Conservation (phyloP, 2,888 invertebrate genomes). For the Trachelus tabidus region DNA sequence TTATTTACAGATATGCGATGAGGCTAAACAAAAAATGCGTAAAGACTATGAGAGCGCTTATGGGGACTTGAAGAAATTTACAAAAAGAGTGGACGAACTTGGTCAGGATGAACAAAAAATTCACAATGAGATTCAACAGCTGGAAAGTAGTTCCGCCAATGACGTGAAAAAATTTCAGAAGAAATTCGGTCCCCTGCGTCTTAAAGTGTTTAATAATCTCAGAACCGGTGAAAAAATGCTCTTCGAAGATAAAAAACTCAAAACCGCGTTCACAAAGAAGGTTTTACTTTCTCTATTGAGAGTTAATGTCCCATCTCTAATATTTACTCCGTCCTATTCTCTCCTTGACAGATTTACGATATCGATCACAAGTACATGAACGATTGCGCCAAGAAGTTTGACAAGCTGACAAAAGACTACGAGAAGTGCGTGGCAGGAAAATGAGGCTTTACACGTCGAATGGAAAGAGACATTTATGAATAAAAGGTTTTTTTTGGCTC, state of each 20-base stretch:
- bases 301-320: neutral
- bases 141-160: slow-evolving; percentile 28
- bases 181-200: slow-evolving; percentile 39
- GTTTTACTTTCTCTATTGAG: slow-evolving; percentile 21
- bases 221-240: slow-evolving; percentile 40
- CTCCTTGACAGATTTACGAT: slow-evolving; percentile 32
- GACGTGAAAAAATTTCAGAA: slow-evolving; percentile 35
- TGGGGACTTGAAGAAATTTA: slow-evolving; percentile 34
- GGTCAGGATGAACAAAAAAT: slow-evolving; percentile 36
- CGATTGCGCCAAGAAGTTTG: slow-evolving; percentile 29
- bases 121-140: slow-evolving; percentile 38
- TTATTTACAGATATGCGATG: slow-evolving; percentile 32
- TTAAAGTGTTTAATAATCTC: slow-evolving; percentile 42
- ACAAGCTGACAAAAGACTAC: slow-evolving; percentile 35
- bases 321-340: neutral
- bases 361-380: slow-evolving; percentile 38
- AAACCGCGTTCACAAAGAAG: slow-evolving; percentile 34
- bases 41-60: slow-evolving; percentile 43
- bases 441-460: neutral
- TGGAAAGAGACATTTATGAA: neutral
- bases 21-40: slow-evolving; percentile 33
- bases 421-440: slow-evolving; percentile 16
- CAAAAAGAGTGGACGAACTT: slow-evolving; percentile 38
- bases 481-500: neutral
- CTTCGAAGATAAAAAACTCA: slow-evolving; percentile 36